These are phyloP conservation scores for Cyaniris semiargus DNA, from an alignment of 2,888 invertebrate species.

Conservation along the genomic window DNA sequence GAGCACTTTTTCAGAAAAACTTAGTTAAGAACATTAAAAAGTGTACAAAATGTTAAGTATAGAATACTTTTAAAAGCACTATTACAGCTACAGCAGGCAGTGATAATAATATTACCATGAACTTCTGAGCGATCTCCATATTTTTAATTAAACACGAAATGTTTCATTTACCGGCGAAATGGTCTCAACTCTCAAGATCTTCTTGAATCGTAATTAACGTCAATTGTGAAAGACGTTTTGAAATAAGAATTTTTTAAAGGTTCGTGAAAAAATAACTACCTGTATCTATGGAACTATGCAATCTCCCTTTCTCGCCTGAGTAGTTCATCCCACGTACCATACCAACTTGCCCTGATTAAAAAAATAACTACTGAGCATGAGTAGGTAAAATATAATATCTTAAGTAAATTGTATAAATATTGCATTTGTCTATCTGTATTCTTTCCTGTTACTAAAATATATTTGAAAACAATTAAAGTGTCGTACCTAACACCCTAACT, in stretches of 20 bases:
- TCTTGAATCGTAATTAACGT: constrained; percentile 10
- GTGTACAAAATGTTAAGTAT: no score
- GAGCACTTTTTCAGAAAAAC: no score
- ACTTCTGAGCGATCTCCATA: constrained; percentile 73
- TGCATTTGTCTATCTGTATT: no score
- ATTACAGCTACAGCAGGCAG: neutral
- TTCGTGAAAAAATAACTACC: neutral
- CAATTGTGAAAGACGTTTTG: constrained; percentile 20
- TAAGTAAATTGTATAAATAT: no score
- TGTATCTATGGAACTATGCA: neutral
- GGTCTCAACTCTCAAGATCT: neutral
- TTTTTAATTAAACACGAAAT: constrained; percentile 32
- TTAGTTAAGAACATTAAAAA: no score
- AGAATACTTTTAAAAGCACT: neutral
- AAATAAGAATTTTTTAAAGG: neutral
- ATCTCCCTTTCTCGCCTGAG: neutral
- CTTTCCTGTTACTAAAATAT: no score
- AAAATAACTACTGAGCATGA: no score
- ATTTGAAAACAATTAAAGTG: no score
- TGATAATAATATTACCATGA: constrained; percentile 55
- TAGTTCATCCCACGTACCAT: neutral
- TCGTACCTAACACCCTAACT: no score
- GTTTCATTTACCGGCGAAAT: constrained; percentile 11
- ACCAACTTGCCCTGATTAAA: neutral
- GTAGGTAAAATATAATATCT: no score